A percentile compares a stretch with the other conserved stretches of the same genome.
Evolutionary conservation across 2,113 vertebrate genomes (phyloP).

Genomic region (Alethe castanea): DNA sequence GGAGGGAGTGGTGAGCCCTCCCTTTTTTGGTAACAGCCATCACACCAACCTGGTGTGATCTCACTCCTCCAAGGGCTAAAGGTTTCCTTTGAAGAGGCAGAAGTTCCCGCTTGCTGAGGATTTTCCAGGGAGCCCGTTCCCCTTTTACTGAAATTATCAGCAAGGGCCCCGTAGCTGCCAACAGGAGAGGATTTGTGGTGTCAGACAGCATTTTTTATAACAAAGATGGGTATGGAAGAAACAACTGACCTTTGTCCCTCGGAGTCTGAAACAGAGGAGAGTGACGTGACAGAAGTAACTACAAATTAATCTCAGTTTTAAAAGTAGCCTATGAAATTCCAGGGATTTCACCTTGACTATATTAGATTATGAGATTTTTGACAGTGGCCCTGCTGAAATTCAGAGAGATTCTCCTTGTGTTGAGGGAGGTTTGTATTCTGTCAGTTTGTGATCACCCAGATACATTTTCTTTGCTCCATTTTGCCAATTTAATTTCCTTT

Average conservation of each 20-base stretch:
- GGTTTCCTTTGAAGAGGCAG: background rate
- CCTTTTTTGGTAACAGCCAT: background rate
- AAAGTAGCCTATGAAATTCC: background rate
- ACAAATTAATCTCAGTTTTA: background rate
- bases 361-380: background rate
- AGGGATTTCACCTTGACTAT: background rate
- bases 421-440: constrained; percentile 5
- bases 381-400: background rate
- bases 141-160: background rate
- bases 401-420: background rate
- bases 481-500: constrained; percentile 42
- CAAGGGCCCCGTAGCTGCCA: background rate
- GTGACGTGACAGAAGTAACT: background rate
- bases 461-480: constrained; percentile 48
- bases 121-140: background rate
- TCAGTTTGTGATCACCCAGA: background rate
- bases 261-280: background rate
- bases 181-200: background rate
- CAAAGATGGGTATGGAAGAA: background rate
- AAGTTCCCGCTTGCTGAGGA: background rate
- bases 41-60: background rate
- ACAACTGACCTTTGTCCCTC: background rate
- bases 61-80: background rate
- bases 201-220: background rate
- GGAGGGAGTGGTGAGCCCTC: background rate